Conservation (phyloP, 2,113 vertebrate species). For the Dendropsophus ebraccatus region DNA sequence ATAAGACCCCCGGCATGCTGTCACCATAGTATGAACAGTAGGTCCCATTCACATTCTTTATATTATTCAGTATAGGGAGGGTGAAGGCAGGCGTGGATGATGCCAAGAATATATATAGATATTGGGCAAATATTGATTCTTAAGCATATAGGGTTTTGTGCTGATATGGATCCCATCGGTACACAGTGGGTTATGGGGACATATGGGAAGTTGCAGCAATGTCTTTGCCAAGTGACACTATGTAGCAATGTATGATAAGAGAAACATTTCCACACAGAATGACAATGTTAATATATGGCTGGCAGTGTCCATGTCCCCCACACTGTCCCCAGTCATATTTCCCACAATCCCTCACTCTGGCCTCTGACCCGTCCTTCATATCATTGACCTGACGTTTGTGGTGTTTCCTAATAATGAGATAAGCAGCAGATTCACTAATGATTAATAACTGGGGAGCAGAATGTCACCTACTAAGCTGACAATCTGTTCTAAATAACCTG, state of each 20-base stretch:
- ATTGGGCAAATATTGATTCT: not conserved
- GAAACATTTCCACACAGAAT: not conserved
- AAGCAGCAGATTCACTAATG: constrained; percentile 17
- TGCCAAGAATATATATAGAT: not conserved
- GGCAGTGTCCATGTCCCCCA: no score
- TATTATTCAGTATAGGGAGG: no score
- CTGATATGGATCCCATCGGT: not conserved
- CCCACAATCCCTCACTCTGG: constrained; percentile 2
- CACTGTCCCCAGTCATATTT: not conserved
- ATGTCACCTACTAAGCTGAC: not conserved
- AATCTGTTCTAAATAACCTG: not conserved
- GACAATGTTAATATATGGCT: no score
- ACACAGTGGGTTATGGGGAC: not conserved
- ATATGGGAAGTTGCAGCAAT: not conserved
- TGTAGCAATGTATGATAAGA: not conserved
- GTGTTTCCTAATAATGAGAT: constrained; percentile 26
- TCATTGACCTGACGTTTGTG: constrained; percentile 20
- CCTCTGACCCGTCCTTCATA: not conserved
- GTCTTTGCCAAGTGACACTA: not conserved
- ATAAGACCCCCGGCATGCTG: not conserved
- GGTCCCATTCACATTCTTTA: no score
- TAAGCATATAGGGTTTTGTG: no score
- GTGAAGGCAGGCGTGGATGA: not conserved
- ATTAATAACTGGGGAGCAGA: not conserved
- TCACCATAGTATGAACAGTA: no score